Conservation (phyloP, 2,797 vertebrate genomes). For the Loris lydekkerianus region DNA sequence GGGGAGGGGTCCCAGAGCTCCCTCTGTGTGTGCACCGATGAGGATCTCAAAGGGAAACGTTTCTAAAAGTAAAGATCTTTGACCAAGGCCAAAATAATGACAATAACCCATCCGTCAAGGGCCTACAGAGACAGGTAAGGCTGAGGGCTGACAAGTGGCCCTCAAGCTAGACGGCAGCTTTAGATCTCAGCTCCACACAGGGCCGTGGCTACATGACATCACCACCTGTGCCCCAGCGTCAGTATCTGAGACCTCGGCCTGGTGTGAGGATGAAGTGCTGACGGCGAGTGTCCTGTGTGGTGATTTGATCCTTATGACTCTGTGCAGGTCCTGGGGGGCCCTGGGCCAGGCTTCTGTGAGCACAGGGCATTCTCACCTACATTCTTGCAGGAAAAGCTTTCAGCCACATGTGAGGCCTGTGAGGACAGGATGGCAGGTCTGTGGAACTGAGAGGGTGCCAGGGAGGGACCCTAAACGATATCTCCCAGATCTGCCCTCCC, state of each 20-base stretch:
- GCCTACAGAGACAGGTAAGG: neutral
- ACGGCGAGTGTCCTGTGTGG: rapidly evolving
- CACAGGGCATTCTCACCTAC: rapidly evolving
- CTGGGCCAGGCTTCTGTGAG: neutral
- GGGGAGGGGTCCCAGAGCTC: no score
- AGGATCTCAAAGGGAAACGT: neutral
- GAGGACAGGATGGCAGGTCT: neutral
- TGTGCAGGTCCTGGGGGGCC: neutral
- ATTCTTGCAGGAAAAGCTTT: neutral
- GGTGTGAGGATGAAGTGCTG: no score
- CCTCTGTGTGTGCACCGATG: neutral
- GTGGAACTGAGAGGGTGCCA: neutral
- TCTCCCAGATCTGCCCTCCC: neutral
- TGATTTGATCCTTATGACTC: neutral
- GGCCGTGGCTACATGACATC: rapidly evolving
- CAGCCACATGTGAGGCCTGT: neutral
- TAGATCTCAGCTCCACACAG: neutral
- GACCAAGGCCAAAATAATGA: neutral
- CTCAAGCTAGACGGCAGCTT: neutral
- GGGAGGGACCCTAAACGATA: no score
- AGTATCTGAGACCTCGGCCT: neutral
- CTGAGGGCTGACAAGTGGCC: neutral
- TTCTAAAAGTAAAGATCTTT: neutral
- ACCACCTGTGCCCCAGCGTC: neutral
- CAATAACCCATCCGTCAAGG: no score